Base-by-base conservation (phyloP, 2,888 invertebrate species). In the Neoaliturus tenellus region DNA sequence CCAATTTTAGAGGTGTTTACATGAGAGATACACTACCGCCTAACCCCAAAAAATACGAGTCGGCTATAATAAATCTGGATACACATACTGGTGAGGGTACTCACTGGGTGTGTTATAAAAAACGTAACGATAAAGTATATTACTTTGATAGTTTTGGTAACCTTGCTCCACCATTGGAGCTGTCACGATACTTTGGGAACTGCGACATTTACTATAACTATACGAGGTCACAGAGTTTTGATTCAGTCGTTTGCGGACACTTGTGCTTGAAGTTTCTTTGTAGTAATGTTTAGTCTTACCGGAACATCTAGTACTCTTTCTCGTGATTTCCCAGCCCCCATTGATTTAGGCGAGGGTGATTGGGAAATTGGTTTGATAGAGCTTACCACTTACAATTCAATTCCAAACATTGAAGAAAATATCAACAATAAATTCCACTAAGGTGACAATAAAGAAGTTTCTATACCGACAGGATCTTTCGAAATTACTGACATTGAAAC, bases 71-170 rank as follows among this genome's bases (percentile, higher is more conserved):
- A 44, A 89, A 89, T 88, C 87, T 89, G 82, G 89, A 89, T 86
- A 81, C 82, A 80, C 85, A 51, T 67, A 78, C 44, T 10, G 87
- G 86, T 17, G 31, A 71, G 28, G 89, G 90, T 17, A 89, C 89
- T 35, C 89, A 90, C 87, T 89, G 90, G 90, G 88, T 89, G 86
- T 88, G 89, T 80, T 90, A 89, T 85, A 87, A 85, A 55, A 90
- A 90, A 87, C 83, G 85, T 4, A 85, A 86, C 51, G 83, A 88
- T 80, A 81, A 87, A 51, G 87, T 88, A 44, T 85, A 87, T 71
- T 90, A 90, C 86, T 90, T 89, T 87, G 90, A 90, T 84, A 89
- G 89, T 82, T 90, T 89, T 85, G 90, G 90, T 10, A 88, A 90
- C 85, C 85, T 89, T 28, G 86, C 86, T 78, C 85, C 84, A 0